These are phyloP conservation scores for Nerophis ophidion DNA, from an alignment of 2,113 vertebrate genomes.

Conservation along the genomic window DNA sequence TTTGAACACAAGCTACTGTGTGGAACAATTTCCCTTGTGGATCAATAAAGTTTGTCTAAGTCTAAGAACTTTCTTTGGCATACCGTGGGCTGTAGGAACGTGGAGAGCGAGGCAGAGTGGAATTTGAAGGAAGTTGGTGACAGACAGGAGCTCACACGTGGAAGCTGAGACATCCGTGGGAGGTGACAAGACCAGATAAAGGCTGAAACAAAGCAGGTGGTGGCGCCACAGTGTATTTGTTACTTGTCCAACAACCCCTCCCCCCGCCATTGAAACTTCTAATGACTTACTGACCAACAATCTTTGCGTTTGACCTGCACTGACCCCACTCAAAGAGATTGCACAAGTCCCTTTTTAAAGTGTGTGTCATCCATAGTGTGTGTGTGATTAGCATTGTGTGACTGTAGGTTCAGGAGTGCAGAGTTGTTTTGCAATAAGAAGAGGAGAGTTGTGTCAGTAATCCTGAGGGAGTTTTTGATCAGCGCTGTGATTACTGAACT, in stretches of 20 bases:
- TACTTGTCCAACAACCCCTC: slow-evolving; percentile 24
- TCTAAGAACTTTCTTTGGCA: too few species aligned
- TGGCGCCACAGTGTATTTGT: slow-evolving; percentile 9
- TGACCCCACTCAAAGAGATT: slow-evolving; percentile 53
- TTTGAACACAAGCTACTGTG: too few species aligned
- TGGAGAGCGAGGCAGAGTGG: slow-evolving; percentile 5
- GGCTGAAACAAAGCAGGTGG: slow-evolving; percentile 10
- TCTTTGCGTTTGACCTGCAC: slow-evolving; percentile 38
- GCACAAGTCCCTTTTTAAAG: slow-evolving; percentile 29
- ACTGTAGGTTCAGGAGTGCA: background rate
- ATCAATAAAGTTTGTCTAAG: too few species aligned
- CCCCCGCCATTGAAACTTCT: slow-evolving; percentile 25
- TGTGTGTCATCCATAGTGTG: background rate
- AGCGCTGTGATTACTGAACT: too few species aligned
- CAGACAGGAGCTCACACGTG: slow-evolving; percentile 34
- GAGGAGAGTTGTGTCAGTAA: background rate
- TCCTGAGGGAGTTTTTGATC: background rate
- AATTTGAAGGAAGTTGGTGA: slow-evolving; percentile 30
- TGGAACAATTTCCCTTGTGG: too few species aligned
- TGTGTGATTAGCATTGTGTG: background rate
- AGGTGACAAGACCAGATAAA: slow-evolving; percentile 40
- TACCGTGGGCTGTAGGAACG: too few species aligned
- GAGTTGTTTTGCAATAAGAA: slow-evolving; percentile 18
- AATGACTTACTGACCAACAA: slow-evolving; percentile 69
- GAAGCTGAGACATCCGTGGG: slow-evolving; percentile 42